Base-by-base conservation (phyloP, 2,888 invertebrate genomes). In the Ptychoptera albimana region DNA sequence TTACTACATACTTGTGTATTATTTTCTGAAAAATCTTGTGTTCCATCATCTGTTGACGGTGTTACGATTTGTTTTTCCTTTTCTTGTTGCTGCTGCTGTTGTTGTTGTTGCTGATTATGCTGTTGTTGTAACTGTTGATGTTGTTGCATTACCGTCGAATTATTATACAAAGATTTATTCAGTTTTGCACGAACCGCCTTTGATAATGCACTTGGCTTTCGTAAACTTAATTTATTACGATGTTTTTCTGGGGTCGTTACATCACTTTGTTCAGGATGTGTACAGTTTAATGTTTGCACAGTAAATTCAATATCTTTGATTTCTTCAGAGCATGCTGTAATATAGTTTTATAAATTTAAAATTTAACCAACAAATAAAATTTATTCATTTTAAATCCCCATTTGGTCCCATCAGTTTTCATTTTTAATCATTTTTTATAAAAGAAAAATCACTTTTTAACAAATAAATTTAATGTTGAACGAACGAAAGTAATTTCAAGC, bases 231-330 rank as follows among this genome's bases (percentile, higher is more conserved):
- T 1, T 60, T 60, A 29, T 50, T 54, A 46, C 54, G 52, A 47
- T 62, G 59, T 14, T 61, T 60, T 15, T 66, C 60, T 16, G 62
- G 60, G 45, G 62, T 64, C 34, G 61, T 60, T 31, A 73, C 74
- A 1, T 69, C 61, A n/a, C 49, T 51, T 29, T 52, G 52, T 2
- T 59, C 57, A 51, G 68, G 58, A 55, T 75, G 71, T 40, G 73
- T 58, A 63, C 83, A 79, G 60, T 87, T 86, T 34, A 88, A 66
- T 0, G 87, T 89, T 16, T 83, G 83, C n/a, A 88, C 83, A 1
- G 86, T 87, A 51, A 89, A 74, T 60, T 88, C 87, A 49, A 89
- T 82, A 60, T 87, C 88, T 62, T 85, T 83, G 34, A 84, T 82
- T 50, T 84, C 82, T 55, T 82, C 82, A 44, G 78, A 77, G 39